Conservation (phyloP, 2,113 vertebrate genomes). For the Chamaea fasciata region DNA sequence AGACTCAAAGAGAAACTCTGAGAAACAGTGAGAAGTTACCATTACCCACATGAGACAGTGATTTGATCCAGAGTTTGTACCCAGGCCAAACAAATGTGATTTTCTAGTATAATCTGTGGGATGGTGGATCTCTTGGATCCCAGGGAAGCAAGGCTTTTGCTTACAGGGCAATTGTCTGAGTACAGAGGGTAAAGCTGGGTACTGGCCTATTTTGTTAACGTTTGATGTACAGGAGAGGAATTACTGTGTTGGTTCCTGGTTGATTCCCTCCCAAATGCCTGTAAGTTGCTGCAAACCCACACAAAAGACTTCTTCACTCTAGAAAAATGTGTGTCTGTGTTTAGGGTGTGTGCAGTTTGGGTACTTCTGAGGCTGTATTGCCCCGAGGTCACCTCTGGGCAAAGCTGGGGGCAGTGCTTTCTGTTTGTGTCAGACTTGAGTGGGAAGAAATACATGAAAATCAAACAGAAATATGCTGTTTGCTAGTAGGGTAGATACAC, state of each 20-base stretch:
- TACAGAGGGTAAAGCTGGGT: not conserved
- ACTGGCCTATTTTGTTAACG: not conserved
- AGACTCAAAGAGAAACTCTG: not conserved
- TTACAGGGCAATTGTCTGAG: not conserved
- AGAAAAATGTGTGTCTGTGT: conserved; percentile 39
- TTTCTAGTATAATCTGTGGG: not conserved
- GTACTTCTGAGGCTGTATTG: conserved; percentile 15
- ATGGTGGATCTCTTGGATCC: not conserved
- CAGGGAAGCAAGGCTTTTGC: not conserved
- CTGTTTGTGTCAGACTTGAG: conserved; percentile 34
- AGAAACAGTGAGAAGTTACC: not conserved
- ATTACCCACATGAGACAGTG: not conserved
- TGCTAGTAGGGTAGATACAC: not conserved
- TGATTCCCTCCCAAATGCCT: conserved; percentile 30
- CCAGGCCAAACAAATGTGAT: not conserved
- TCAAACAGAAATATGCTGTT: conserved; percentile 20
- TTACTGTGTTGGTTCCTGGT: not conserved
- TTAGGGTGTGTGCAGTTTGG: conserved; percentile 46
- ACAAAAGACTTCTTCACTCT: conserved; percentile 45
- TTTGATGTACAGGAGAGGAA: not conserved
- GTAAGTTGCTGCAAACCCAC: conserved; percentile 32
- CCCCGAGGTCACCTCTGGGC: conserved; percentile 21
- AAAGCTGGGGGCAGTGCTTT: conserved; percentile 9
- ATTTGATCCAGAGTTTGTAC: not conserved
- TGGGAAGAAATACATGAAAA: conserved; percentile 36